These are phyloP conservation scores for Muscicapa striata DNA, from an alignment of 2,797 vertebrate genomes.

Conservation along the genomic window DNA sequence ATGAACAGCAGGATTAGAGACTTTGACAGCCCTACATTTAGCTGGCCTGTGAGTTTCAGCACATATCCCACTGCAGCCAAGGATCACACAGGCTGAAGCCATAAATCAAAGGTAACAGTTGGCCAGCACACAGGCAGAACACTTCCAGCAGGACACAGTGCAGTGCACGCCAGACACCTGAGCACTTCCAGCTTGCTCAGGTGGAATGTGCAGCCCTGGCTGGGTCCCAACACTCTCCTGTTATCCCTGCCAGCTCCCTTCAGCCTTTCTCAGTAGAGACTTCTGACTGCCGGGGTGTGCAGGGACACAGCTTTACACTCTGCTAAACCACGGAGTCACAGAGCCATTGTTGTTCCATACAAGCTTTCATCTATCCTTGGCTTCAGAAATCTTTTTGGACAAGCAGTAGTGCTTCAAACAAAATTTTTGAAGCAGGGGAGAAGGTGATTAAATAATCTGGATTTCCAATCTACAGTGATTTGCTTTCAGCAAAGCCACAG, in stretches of 20 bases:
- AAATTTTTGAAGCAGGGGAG: neutral
- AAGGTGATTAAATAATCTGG: neutral
- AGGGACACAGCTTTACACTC: neutral
- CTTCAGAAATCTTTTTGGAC: neutral
- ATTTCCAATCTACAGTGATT: neutral
- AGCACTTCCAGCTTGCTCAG: neutral
- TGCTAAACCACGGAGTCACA: neutral
- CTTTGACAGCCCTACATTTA: neutral
- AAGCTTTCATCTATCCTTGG: neutral
- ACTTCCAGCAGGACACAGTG: neutral
- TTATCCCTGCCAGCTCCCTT: rapidly evolving
- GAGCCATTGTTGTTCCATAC: neutral
- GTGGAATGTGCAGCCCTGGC: neutral
- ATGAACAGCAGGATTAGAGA: neutral
- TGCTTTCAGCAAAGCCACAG: neutral
- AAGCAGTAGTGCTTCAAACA: neutral
- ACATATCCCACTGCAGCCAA: neutral
- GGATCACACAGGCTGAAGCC: neutral
- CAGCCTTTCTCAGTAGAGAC: neutral
- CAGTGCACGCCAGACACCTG: neutral
- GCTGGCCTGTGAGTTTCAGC: neutral
- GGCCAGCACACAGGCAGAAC: neutral
- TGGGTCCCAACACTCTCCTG: neutral
- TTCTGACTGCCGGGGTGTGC: neutral
- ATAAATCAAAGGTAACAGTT: neutral